Evolutionary conservation across 2,888 invertebrate genomes (phyloP).

Genomic region (Rugalucina vietnamica): DNA sequence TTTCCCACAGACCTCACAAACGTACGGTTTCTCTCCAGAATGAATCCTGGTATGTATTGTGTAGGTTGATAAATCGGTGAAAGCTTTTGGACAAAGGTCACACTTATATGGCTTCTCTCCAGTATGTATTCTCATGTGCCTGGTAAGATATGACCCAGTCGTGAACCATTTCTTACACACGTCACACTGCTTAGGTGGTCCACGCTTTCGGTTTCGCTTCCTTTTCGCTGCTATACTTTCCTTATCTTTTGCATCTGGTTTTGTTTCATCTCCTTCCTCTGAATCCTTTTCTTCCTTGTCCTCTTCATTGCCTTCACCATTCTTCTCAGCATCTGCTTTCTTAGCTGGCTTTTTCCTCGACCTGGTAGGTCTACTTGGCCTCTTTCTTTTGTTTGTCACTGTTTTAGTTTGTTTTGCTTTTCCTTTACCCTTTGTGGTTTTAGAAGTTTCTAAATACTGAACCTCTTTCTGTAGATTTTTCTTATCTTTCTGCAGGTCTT

Average conservation of each 20-base stretch:
- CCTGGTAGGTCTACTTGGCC: not conserved
- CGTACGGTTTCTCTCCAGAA: not conserved
- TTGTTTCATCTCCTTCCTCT: not conserved
- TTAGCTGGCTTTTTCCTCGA: not conserved
- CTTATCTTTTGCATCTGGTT: not conserved
- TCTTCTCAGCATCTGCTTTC: not conserved
- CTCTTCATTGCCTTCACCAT: not conserved
- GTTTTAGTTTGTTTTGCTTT: not conserved
- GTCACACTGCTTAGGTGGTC: not conserved
- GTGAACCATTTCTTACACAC: conserved; percentile 10
- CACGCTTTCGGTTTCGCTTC: not conserved
- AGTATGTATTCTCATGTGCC: conserved; percentile 35
- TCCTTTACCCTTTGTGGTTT: no score
- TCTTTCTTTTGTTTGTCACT: not conserved
- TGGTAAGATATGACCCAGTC: conserved; percentile 14
- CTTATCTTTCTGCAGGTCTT: not conserved
- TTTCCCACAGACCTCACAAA: not conserved
- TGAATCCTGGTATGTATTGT: not conserved
- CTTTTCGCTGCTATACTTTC: not conserved
- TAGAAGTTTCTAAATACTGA: not conserved
- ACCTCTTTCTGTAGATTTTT: not conserved
- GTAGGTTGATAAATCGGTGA: not conserved
- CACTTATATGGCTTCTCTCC: conserved; percentile 34
- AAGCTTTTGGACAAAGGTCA: conserved; percentile 25
- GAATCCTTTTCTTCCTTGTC: not conserved